Evolutionary conservation across 2,888 invertebrate species (phyloP).

Genomic region (Macrophya annulata): DNA sequence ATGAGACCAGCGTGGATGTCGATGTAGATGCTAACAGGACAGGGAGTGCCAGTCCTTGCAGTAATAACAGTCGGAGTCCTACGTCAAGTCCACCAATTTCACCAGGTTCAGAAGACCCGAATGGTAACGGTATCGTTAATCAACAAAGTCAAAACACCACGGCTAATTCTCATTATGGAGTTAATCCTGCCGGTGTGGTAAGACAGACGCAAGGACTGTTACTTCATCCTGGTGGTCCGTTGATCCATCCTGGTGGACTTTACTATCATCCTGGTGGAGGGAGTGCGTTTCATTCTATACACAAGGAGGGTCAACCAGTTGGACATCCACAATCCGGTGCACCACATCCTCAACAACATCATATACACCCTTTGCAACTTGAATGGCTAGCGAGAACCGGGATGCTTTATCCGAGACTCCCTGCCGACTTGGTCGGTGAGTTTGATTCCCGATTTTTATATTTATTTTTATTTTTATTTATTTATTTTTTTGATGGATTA

Average conservation of each 20-base stretch:
- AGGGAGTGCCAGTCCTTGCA: constrained; percentile 82
- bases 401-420: constrained; percentile 94
- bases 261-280: constrained; percentile 75
- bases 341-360: constrained; percentile 83
- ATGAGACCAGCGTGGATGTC: constrained; percentile 67
- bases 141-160: constrained; percentile 74
- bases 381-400: constrained; percentile 96
- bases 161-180: constrained; percentile 68
- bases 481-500: too few relatives aligned
- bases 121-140: constrained; percentile 80
- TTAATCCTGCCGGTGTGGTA: constrained; percentile 75
- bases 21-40: constrained; percentile 78
- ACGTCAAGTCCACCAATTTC: constrained; percentile 91
- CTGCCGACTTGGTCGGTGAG: constrained; percentile 89
- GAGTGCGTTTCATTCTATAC: constrained; percentile 79
- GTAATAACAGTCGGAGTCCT: constrained; percentile 84
- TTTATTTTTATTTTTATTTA: neutral
- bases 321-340: constrained; percentile 75
- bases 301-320: constrained; percentile 80
- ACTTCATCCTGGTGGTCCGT: constrained; percentile 73
- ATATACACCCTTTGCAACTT: constrained; percentile 85
- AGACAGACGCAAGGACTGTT: constrained; percentile 74
- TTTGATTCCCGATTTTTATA: constrained; percentile 57
- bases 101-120: constrained; percentile 90
- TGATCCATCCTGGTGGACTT: constrained; percentile 74